Evolutionary conservation across 1,140 invertebrate species (phyloP).

Genomic region (Sipha flava): DNA sequence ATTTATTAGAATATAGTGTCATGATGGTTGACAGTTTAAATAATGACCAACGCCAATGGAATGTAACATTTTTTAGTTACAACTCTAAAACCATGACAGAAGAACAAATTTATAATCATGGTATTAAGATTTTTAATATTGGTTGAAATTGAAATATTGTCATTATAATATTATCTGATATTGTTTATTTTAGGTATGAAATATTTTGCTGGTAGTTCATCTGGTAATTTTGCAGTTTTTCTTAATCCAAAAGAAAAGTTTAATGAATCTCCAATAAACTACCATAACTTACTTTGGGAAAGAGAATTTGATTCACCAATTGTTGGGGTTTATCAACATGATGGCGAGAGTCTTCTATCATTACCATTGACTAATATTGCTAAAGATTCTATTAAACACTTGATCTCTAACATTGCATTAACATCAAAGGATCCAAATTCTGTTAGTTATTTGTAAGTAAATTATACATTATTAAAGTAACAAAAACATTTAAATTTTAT

Average conservation of each 20-base stretch:
- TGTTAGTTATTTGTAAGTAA: conserved; percentile 28
- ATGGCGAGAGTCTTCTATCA: conserved; percentile 66
- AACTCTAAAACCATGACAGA: conserved; percentile 63
- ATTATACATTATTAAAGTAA: not conserved
- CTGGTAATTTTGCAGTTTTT: conserved; percentile 71
- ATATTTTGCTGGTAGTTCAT: conserved; percentile 84
- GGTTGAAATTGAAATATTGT: not conserved
- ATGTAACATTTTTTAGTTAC: conserved; percentile 89
- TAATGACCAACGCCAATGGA: conserved; percentile 75
- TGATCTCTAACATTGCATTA: conserved; percentile 13
- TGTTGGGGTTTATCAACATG: conserved; percentile 78
- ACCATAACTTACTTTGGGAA: conserved; percentile 74
- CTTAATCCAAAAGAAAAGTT: conserved; percentile 50
- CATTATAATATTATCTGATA: not conserved
- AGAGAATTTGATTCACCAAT: conserved; percentile 79
- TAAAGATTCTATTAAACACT: conserved; percentile 49
- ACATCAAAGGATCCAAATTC: conserved; percentile 16
- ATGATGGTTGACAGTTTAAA: conserved; percentile 83
- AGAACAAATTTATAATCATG: conserved; percentile 70
- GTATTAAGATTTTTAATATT: conserved; percentile 47
- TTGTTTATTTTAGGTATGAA: conserved; percentile 22
- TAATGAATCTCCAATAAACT: not conserved
- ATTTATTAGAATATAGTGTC: conserved; percentile 73
- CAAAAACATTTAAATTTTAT: not conserved
- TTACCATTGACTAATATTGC: conserved; percentile 86